Percentiles rank a stretch among this genome's conserved stretches.
Evolutionary conservation across 2,113 vertebrate species (phyloP).

Genomic region (Oreamnos americanus): DNA sequence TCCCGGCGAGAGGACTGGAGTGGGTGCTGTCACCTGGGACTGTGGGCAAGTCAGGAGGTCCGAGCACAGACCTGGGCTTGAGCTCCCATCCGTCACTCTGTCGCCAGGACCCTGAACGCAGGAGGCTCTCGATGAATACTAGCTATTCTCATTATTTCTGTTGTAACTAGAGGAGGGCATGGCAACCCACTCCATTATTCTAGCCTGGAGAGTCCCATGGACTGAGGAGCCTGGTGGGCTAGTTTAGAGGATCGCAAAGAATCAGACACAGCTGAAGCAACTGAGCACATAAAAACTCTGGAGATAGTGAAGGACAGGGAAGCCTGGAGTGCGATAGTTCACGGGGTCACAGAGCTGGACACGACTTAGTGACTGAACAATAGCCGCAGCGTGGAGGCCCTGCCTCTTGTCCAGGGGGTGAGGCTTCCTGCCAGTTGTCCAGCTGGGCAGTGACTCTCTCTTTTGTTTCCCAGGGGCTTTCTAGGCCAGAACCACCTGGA

Average conservation of each 20-base stretch:
- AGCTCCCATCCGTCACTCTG: fast-evolving
- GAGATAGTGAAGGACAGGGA: not conserved
- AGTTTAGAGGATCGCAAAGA: not conserved
- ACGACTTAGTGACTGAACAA: not conserved
- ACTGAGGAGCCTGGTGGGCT: not conserved
- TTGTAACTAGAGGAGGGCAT: not conserved
- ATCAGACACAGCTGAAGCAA: not conserved
- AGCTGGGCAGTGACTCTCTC: fast-evolving
- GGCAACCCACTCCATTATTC: not conserved
- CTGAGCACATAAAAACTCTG: not conserved
- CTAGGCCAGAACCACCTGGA: not conserved
- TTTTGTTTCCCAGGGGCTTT: fast-evolving
- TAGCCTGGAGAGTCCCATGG: not conserved
- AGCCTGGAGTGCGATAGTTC: not conserved
- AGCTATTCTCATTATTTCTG: not conserved
- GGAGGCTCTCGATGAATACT: not conserved
- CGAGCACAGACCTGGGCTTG: fast-evolving
- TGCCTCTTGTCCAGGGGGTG: not conserved
- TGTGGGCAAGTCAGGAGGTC: not conserved
- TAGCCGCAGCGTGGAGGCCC: fast-evolving
- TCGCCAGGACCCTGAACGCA: not conserved
- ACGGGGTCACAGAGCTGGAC: not conserved
- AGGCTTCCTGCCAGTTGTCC: not conserved
- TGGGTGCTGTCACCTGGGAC: not conserved
- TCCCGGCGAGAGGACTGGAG: too few relatives aligned